A percentile compares a stretch with the other conserved stretches of the same genome.
Evolutionary conservation across 2,113 vertebrate genomes (phyloP).

Genomic region (Coturnix japonica): DNA sequence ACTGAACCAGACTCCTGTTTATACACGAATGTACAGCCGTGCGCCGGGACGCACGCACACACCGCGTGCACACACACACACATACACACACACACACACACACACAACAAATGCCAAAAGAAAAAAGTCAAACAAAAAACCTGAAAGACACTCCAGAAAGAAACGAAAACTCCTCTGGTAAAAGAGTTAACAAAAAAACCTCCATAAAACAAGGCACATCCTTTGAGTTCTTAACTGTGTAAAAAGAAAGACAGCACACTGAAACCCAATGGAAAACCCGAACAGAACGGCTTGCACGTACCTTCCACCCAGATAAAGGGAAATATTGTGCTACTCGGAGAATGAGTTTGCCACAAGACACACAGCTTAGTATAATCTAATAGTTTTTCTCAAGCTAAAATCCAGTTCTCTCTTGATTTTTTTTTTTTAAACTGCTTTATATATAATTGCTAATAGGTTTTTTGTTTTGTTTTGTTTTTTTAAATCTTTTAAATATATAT

Average conservation of each 20-base stretch:
- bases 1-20: slow-evolving; percentile 60
- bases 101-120: background rate
- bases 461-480: slow-evolving; percentile 29
- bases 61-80: background rate
- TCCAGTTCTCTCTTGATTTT: slow-evolving; percentile 74
- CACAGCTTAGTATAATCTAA: slow-evolving; percentile 70
- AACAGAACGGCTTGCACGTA: slow-evolving; percentile 55
- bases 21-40: slow-evolving; percentile 52
- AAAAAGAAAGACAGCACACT: slow-evolving; percentile 62
- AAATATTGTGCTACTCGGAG: slow-evolving; percentile 75
- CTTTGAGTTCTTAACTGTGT: slow-evolving; percentile 76
- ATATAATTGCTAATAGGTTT: slow-evolving; percentile 81
- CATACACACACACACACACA: background rate
- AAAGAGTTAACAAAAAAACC: slow-evolving; percentile 56
- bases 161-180: slow-evolving; percentile 38
- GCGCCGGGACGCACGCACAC: background rate
- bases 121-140: background rate
- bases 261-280: slow-evolving; percentile 65
- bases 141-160: slow-evolving; percentile 23
- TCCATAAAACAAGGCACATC: slow-evolving; percentile 91
- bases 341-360: slow-evolving; percentile 73
- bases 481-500: slow-evolving; percentile 85
- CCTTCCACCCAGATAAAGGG: slow-evolving; percentile 59
- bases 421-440: slow-evolving; percentile 76
- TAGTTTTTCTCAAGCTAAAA: slow-evolving; percentile 73